phyloP scores from a whole-genome alignment of 2,113 vertebrate species.

The Hemiprocne comata region DNA sequence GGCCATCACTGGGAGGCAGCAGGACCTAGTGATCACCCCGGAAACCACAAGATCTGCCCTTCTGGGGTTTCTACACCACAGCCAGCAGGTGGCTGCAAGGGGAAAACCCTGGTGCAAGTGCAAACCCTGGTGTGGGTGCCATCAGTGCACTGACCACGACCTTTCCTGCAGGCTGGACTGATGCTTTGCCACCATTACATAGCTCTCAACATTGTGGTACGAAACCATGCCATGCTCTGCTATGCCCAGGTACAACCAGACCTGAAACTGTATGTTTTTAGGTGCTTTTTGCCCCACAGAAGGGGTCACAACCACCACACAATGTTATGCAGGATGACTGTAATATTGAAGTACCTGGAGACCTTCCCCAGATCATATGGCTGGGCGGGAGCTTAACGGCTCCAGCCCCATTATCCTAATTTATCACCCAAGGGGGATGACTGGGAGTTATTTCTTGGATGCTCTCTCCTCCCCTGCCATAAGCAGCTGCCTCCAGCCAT shows the following conservation, averaged over 20 bases:
- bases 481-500: background rate
- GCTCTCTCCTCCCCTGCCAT: background rate
- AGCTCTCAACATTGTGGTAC: background rate
- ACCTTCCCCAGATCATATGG: background rate
- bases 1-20: background rate
- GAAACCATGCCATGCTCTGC: background rate
- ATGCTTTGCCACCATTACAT: background rate
- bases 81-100: fast-evolving
- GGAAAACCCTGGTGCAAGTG: background rate
- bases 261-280: fast-evolving
- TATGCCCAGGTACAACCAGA: background rate
- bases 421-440: background rate
- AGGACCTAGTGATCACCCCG: background rate
- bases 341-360: background rate
- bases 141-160: background rate
- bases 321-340: background rate
- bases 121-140: background rate
- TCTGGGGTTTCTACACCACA: background rate
- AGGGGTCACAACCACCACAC: background rate
- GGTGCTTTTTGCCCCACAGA: background rate
- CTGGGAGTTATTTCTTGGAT: background rate
- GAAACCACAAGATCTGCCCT: background rate
- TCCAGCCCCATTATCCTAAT: background rate
- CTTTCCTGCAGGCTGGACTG: background rate
- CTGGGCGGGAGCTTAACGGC: background rate